A percentile compares a stretch with the other conserved stretches of the same genome.
Conservation (phyloP, 2,113 vertebrate genomes). For the Gnathonemus echidnorhynchus region DNA sequence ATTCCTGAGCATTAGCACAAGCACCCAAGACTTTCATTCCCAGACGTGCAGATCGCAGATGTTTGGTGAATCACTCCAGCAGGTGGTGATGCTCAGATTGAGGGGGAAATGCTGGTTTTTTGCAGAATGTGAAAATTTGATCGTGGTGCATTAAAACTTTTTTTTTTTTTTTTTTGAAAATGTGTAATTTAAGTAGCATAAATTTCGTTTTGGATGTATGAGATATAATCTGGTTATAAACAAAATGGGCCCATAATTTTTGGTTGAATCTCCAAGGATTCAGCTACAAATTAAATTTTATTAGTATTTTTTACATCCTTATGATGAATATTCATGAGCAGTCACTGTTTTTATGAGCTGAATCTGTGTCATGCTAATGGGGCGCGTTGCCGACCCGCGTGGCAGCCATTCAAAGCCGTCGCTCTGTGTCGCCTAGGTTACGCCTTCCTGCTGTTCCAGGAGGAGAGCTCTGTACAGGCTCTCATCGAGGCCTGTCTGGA, state of each 20-base stretch:
- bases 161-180: background rate
- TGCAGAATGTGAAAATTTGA: background rate
- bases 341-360: background rate
- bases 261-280: background rate
- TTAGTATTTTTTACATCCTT: background rate
- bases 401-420: background rate
- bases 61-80: background rate
- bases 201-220: background rate
- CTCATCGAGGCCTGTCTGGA: slow-evolving; percentile 95
- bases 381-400: background rate
- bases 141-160: background rate
- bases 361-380: background rate
- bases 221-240: background rate
- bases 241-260: background rate
- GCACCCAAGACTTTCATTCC: background rate
- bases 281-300: background rate
- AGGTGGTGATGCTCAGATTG: background rate
- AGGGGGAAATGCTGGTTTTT: background rate
- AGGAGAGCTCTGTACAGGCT: slow-evolving; percentile 94
- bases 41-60: background rate
- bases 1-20: background rate
- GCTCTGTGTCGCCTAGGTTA: slow-evolving; percentile 68
- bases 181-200: background rate
- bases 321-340: background rate
- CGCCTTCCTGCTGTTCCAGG: slow-evolving; percentile 97